Conservation (phyloP, 30 jellyfish, hydroid and myxozoan genomes). For the Morbakka virulenta region DNA sequence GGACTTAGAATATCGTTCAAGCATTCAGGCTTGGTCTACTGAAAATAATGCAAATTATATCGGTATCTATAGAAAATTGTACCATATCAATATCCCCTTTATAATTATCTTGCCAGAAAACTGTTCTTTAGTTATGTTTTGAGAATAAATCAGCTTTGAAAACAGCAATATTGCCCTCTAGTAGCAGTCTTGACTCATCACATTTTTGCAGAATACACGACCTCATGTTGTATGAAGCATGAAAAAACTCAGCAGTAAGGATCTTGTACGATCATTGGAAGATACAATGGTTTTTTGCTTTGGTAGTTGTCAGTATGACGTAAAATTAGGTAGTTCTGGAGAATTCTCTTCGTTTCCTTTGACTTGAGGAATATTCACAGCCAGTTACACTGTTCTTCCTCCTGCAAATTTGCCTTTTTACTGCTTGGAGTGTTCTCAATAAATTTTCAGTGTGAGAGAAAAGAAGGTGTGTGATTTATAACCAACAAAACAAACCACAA, state of each 20-base stretch:
- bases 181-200: neutral
- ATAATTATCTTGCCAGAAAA: neutral
- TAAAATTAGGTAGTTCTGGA: no score
- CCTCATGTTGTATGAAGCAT: neutral
- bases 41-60: neutral
- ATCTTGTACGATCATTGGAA: neutral
- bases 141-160: neutral
- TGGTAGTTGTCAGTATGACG: neutral
- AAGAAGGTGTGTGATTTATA: no score
- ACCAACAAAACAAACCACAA: no score
- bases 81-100: neutral
- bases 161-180: neutral
- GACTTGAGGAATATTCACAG: no score
- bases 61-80: no score
- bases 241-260: neutral
- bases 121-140: neutral
- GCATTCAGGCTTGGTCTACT: neutral
- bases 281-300: neutral
- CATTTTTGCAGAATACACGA: neutral
- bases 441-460: no score
- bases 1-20: neutral
- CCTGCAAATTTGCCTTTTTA: no score
- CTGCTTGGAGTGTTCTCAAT: no score
- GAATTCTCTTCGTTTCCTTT: no score
- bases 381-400: no score